Evolutionary conservation across 2,113 vertebrate genomes (phyloP).

Genomic region (Ameiurus melas): DNA sequence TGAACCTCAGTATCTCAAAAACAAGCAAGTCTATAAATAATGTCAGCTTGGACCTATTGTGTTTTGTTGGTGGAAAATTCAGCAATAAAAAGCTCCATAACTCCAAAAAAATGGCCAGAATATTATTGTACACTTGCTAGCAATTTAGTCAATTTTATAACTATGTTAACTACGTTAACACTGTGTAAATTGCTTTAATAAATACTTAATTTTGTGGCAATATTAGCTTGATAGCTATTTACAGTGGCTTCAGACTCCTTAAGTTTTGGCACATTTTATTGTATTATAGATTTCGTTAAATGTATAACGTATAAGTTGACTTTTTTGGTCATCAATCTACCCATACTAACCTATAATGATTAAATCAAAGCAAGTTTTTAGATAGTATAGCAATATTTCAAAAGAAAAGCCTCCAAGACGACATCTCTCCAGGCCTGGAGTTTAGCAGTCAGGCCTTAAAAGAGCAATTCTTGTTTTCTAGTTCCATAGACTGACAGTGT

Average conservation of each 20-base stretch:
- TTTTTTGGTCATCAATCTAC: neutral
- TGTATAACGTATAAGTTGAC: neutral
- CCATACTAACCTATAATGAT: neutral
- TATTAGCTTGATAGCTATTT: neutral
- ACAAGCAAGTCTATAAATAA: neutral
- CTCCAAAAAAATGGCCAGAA: neutral
- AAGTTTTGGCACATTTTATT: neutral
- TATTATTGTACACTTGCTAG: neutral
- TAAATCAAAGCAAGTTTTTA: neutral
- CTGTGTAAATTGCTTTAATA: neutral
- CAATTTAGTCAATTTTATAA: neutral
- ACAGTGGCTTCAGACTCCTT: neutral
- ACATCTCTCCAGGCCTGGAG: neutral
- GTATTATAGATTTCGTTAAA: neutral
- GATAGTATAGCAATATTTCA: neutral
- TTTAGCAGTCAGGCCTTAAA: neutral
- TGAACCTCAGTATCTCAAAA: neutral
- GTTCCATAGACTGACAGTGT: neutral
- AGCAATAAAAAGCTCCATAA: neutral
- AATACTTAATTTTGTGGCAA: neutral
- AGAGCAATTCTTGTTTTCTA: neutral
- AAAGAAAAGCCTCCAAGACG: neutral
- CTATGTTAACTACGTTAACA: neutral
- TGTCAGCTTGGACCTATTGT: neutral
- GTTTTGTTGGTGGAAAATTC: neutral